phyloP scores from a whole-genome alignment of 2,113 vertebrate species.

The Protobothrops flavoviridis region DNA sequence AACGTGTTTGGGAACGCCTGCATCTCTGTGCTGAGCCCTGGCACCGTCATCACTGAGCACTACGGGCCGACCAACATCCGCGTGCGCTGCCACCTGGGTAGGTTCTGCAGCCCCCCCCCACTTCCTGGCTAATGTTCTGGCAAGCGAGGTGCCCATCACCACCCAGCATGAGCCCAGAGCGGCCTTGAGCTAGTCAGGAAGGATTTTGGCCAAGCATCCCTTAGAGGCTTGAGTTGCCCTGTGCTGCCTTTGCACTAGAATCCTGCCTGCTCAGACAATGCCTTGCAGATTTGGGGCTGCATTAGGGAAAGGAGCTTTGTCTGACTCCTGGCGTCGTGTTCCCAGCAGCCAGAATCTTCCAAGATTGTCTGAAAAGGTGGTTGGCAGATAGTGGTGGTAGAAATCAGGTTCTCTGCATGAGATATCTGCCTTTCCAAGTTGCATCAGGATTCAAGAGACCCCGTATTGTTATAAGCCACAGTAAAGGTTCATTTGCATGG shows the following conservation, averaged over 20 bases:
- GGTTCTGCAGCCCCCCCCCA: accelerated
- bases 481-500: not conserved
- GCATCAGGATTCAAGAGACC: not conserved
- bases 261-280: not conserved
- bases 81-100: constrained; percentile 93
- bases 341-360: not conserved
- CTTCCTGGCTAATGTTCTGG: accelerated
- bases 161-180: not conserved
- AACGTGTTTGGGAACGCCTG: constrained; percentile 98
- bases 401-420: not conserved
- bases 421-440: not conserved
- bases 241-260: not conserved
- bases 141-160: not conserved
- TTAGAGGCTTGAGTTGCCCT: not conserved
- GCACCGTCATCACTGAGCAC: constrained; percentile 89
- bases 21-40: constrained; percentile 92
- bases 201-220: not conserved
- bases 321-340: not conserved
- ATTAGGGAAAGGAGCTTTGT: not conserved
- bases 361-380: not conserved
- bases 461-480: not conserved
- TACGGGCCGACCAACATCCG: constrained; percentile 97
- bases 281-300: not conserved
- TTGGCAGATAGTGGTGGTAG: accelerated
- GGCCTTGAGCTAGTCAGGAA: not conserved